Evolutionary conservation across 2,113 vertebrate genomes (phyloP), one percentile per base, ranked within the genome.

Genomic region (Cyanocitta stelleri): DNA sequence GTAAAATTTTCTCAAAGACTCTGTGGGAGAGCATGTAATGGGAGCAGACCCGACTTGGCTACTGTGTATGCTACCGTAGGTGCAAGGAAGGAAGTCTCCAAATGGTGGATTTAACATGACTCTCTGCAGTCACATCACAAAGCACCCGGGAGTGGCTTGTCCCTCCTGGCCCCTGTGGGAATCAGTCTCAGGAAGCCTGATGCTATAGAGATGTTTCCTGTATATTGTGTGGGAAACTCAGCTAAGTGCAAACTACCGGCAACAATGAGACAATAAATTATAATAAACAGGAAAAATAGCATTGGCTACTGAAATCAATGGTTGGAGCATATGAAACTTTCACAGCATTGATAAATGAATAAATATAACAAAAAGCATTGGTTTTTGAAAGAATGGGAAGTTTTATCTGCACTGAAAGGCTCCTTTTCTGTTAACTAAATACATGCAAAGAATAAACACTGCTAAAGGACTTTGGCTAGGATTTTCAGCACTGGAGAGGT

Each of bases 181-280:
- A 98, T 98, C 98, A 98, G 97, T 98, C 97, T 95, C 90, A 98
- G 98, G 98, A 98, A 98, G 97, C 97, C 97, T 97, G 98, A 98
- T 98, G 98, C 98, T 97, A 98, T 97, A 97, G 98, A 97, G 89
- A 87, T 64, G 97, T 95, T 98, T 98, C 98, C 98, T 98, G 98
- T 95, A 95, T 96, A 55, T 98, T 98, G 98, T 98, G 98, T 98
- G 98, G 98, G 98, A 98, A 98, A 98, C 91, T 95, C 81, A 94
- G 87, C 96, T 23, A 97, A 98, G 97, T 95, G 98, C 98, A 98
- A 98, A 97, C 92, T 94, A 91, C 97, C 15, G 8, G 96, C 97
- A 98, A 98, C 98, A 98, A 98, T 98, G 96, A 97, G 98, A 98
- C 98, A 98, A 98, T 98, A 98, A 98, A 98, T 98, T 98, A 98